A percentile compares a stretch with the other conserved stretches of the same genome.
Conservation (phyloP, 2,797 vertebrate genomes). For the Aplochiton taeniatus region DNA sequence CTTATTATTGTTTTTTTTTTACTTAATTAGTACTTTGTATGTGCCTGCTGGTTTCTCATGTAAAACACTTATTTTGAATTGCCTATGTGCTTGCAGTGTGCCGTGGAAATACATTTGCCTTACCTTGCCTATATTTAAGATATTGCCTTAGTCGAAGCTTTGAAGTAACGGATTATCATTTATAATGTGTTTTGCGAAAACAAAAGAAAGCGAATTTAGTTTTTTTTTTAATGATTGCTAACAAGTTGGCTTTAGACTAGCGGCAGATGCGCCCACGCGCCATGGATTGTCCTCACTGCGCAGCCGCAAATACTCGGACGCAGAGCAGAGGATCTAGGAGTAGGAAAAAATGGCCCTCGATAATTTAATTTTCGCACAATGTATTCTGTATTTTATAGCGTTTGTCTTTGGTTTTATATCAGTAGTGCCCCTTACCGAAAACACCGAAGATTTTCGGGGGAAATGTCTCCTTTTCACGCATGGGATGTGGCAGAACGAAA, state of each 20-base stretch:
- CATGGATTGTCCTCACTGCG: slow-evolving; percentile 61
- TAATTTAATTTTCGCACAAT: slow-evolving; percentile 90
- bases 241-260: slow-evolving; percentile 13
- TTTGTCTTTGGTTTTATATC: slow-evolving; percentile 91
- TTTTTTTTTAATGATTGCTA: no score
- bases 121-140: no score
- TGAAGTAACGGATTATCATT: no score
- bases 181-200: no score
- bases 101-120: no score
- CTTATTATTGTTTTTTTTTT: no score
- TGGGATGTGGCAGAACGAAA: slow-evolving; percentile 97
- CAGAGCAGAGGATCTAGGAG: slow-evolving; percentile 41
- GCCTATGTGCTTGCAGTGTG: no score
- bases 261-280: slow-evolving; percentile 60
- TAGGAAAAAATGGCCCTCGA: slow-evolving; percentile 85
- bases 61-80: no score
- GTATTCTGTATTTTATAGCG: slow-evolving; percentile 88
- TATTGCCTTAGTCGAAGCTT: no score
- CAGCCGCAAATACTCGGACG: slow-evolving; percentile 66
- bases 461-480: slow-evolving; percentile 94
- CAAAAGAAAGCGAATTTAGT: no score
- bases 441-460: slow-evolving; percentile 90
- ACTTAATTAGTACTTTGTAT: no score
- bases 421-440: slow-evolving; percentile 92
- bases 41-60: no score